Percentiles rank a stretch among this genome's conserved stretches.
phyloP scores from a whole-genome alignment of 2,797 vertebrate genomes.

The Darevskia nairensis region DNA sequence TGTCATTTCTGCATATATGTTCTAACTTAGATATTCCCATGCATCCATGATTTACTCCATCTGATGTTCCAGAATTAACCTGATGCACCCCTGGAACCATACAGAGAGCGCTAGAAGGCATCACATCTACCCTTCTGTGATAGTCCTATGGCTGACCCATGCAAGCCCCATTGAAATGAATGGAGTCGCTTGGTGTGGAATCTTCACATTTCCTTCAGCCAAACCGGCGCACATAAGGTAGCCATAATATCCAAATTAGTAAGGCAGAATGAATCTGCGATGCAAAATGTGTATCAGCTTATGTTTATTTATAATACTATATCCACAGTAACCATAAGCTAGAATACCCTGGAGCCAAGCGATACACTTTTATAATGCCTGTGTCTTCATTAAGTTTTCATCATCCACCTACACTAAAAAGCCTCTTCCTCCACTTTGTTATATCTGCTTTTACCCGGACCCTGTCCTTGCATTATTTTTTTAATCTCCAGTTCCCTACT shows the following conservation, averaged over 20 bases:
- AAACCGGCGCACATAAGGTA: constrained; percentile 50
- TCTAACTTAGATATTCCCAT: background rate
- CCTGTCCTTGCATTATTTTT: constrained; percentile 89
- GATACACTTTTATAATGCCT: constrained; percentile 93
- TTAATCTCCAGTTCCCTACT: constrained; percentile 90
- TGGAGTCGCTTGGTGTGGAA: background rate
- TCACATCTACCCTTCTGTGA: background rate
- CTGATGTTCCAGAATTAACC: background rate
- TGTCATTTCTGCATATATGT: background rate
- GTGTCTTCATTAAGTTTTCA: constrained; percentile 98
- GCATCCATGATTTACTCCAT: background rate
- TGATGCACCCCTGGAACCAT: background rate
- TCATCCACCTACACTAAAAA: constrained; percentile 88
- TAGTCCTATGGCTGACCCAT: background rate
- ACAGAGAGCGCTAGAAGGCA: background rate
- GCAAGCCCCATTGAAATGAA: background rate
- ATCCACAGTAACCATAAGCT: constrained; percentile 74
- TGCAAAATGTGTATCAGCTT: constrained; percentile 62
- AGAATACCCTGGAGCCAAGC: constrained; percentile 72
- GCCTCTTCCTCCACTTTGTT: constrained; percentile 78
- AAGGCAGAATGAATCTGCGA: constrained; percentile 72
- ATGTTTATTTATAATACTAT: constrained; percentile 84
- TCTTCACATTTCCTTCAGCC: constrained; percentile 18
- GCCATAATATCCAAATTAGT: constrained; percentile 54
- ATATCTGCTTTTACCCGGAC: constrained; percentile 78